Percentiles rank a stretch among this genome's conserved stretches.
Conservation (phyloP, 2,888 invertebrate genomes). For the Drosophila eohydei region DNA sequence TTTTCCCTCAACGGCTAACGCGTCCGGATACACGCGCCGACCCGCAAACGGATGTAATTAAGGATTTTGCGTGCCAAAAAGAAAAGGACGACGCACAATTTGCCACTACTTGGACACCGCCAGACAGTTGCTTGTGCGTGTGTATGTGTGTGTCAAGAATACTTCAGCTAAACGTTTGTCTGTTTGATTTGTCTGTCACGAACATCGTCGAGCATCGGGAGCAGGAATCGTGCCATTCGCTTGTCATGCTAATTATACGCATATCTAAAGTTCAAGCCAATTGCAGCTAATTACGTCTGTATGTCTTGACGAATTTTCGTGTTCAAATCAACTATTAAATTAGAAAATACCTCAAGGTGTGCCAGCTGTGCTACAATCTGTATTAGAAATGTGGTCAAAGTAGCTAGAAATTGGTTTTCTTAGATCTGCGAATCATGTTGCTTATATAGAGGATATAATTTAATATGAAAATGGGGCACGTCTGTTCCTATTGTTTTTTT, state of each 20-base stretch:
- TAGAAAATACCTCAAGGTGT: neutral
- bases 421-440: too few species aligned
- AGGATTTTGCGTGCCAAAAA: constrained; percentile 74
- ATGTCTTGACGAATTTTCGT: neutral
- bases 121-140: constrained; percentile 26
- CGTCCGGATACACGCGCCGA: constrained; percentile 73
- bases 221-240: constrained; percentile 33
- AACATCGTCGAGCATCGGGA: neutral
- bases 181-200: constrained; percentile 58
- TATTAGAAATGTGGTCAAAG: neutral
- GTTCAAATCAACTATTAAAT: neutral
- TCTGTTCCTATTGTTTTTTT: neutral
- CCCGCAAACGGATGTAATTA: constrained; percentile 76
- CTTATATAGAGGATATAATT: neutral
- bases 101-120: constrained; percentile 31
- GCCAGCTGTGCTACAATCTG: neutral
- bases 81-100: constrained; percentile 56
- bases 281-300: constrained; percentile 30
- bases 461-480: neutral
- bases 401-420: too few species aligned
- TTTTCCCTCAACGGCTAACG: constrained; percentile 35
- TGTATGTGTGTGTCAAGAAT: constrained; percentile 4
- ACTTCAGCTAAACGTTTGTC: constrained; percentile 62
- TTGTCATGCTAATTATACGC: constrained; percentile 48
- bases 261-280: constrained; percentile 16